A percentile compares a stretch with the other conserved stretches of the same genome.
These are phyloP conservation scores for Knipowitschia caucasica DNA, from an alignment of 2,797 vertebrate species.

Conservation along the genomic window DNA sequence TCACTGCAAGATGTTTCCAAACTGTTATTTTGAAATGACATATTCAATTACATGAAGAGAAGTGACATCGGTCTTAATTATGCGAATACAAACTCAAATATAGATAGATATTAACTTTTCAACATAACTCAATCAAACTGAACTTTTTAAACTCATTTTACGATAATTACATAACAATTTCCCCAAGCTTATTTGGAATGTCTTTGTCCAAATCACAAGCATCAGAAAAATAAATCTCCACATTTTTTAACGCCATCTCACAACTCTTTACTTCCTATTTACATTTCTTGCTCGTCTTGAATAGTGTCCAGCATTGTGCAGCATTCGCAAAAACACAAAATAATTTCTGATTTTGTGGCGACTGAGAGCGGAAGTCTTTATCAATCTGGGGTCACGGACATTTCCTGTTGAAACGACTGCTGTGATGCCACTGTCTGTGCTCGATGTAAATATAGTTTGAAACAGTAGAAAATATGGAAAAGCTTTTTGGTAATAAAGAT, in stretches of 20 bases:
- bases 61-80: too few relatives aligned
- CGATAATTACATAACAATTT: too few relatives aligned
- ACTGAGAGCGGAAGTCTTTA: constrained; percentile 28
- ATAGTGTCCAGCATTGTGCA: not conserved
- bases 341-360: not conserved
- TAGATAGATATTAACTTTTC: too few relatives aligned
- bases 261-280: not conserved
- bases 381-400: not conserved
- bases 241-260: not conserved
- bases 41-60: too few relatives aligned
- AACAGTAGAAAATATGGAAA: constrained; percentile 18
- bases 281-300: not conserved
- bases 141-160: too few relatives aligned
- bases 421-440: constrained; percentile 30
- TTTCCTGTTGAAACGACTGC: constrained; percentile 35
- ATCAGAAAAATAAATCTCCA: not conserved
- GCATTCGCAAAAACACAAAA: not conserved
- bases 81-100: too few relatives aligned
- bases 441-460: constrained; percentile 30
- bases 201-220: not conserved
- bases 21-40: too few relatives aligned
- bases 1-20: not conserved
- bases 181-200: too few relatives aligned
- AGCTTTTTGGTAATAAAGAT: constrained; percentile 52
- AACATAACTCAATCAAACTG: too few relatives aligned